Base-by-base conservation (phyloP, 2,888 invertebrate genomes). In the Platycheirus albimanus region DNA sequence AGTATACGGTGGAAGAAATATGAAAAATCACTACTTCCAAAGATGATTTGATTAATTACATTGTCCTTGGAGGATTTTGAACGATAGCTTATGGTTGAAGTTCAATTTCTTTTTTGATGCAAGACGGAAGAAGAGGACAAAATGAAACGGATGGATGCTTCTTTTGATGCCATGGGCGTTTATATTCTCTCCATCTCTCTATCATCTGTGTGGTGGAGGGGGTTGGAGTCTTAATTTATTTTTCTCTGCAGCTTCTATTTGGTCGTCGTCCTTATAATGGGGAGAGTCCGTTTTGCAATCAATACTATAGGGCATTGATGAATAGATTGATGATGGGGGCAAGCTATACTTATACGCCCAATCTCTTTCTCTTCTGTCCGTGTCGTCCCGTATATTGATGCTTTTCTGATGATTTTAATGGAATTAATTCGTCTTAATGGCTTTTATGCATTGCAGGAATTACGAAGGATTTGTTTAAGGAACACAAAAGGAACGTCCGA, bases 31-130 rank as follows among this genome's bases (percentile, higher is more conserved):
- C 78, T 83, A 56, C 78, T 78, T 78, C 64, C 51, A 58, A 69
- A 69, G 67, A 78, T 78, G 75, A 83, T 78, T 83, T 83, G 83
- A 83, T 83, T 83, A 83, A 83, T 83, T 83, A 78, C 83, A 56
- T 64, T 72, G 72, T 79, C 79, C 77, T 83, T 78, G 63, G 69
- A 83, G 77, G 72, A 77, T 64, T 77, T 67, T 72, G 83, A 83
- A 52, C 56, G 78, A 78, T 78, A 74, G 78, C 83, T 83, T 83
- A 83, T 83, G 83, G 83, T 74, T 78, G 67, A 69, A 83, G 72
- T 83, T 83, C 83, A 69, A 72, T 83, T 83, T 41, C 52, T 56
- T 58, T n/a, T 75, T 56, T 15, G 41, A 17, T 17, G 36, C 36
- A 54, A 33, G 7, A 33, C 6, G 43, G 51, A 10, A 19, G 51